phyloP scores from a whole-genome alignment of 1,140 invertebrate genomes.

The Philopotamus ludificatus region DNA sequence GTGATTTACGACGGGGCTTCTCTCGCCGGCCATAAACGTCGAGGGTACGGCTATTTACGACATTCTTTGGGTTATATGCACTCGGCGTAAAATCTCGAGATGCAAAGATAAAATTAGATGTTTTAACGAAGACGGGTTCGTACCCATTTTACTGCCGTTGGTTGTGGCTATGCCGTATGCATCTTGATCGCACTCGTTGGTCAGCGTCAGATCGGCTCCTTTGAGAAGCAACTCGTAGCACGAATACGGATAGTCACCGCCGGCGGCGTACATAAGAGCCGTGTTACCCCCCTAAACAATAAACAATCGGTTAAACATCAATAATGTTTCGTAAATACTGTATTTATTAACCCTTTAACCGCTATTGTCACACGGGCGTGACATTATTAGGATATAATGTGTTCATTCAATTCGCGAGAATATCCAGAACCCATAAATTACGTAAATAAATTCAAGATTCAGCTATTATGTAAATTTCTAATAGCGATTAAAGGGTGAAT shows the following conservation, averaged over 20 bases:
- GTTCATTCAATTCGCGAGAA: no score
- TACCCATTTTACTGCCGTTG: conserved; percentile 64
- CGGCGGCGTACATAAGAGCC: conserved; percentile 84
- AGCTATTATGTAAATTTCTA: no score
- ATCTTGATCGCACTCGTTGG: conserved; percentile 77
- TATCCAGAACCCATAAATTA: no score
- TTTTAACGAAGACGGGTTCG: conserved; percentile 2
- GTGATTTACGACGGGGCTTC: no score
- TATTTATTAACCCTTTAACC: no score
- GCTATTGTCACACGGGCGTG: no score
- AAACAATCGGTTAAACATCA: not conserved
- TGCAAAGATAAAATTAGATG: not conserved
- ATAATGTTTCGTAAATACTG: not conserved
- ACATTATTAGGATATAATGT: no score
- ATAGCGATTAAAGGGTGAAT: no score
- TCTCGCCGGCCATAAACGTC: conserved; percentile 2
- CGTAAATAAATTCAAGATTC: no score
- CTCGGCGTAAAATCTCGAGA: not conserved
- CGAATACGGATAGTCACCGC: conserved; percentile 81
- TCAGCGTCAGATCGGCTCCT: conserved; percentile 74
- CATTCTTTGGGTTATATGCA: conserved; percentile 16
- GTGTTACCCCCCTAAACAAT: conserved; percentile 74
- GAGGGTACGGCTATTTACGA: conserved; percentile 18
- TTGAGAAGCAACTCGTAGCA: conserved; percentile 77
- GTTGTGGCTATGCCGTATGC: conserved; percentile 77